Evolutionary conservation across 2,113 vertebrate genomes (phyloP).

Genomic region (Tachuris rubrigastra): DNA sequence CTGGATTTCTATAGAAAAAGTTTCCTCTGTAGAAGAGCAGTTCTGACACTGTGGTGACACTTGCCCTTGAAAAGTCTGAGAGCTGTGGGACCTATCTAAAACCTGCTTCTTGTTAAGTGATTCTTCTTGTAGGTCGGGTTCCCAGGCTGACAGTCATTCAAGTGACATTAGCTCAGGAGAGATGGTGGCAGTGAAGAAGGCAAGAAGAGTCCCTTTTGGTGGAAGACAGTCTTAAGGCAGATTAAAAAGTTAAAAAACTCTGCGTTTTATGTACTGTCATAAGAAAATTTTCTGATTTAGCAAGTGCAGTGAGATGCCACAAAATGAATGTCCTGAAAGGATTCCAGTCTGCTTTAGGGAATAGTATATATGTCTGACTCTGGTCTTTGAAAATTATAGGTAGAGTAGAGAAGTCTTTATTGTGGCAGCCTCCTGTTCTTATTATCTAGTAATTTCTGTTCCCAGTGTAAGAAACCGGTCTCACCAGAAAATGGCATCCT

Average conservation of each 20-base stretch:
- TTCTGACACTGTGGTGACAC: background rate
- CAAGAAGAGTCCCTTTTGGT: background rate
- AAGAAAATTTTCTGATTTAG: background rate
- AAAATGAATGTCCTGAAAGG: background rate
- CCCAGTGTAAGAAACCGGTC: background rate
- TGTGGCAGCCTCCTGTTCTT: background rate
- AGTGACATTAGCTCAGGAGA: background rate
- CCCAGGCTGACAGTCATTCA: background rate
- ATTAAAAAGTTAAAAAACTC: background rate
- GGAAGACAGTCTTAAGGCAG: background rate
- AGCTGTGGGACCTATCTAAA: background rate
- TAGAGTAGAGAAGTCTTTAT: background rate
- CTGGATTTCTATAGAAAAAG: background rate
- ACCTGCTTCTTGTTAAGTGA: background rate
- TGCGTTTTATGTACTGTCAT: background rate
- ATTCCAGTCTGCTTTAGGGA: background rate
- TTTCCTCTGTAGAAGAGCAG: background rate
- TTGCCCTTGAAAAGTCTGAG: background rate
- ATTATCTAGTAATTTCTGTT: background rate
- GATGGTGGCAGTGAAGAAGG: background rate
- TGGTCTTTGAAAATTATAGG: background rate
- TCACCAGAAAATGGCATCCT: background rate
- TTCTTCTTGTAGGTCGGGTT: background rate
- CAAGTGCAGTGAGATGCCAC: background rate
- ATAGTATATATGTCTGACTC: background rate